Percentiles rank a stretch among this genome's conserved stretches.
Evolutionary conservation across 1,140 invertebrate genomes (phyloP).

Genomic region (Apis mellifera): Amel_HAv3.1 CM009940.2:1711001-1711500

Average conservation of each 20-base stretch:
- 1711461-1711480: background rate
- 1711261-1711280: background rate
- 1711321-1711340: slow-evolving; percentile 9
- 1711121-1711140: slow-evolving; percentile 11
- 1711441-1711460: background rate
- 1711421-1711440: slow-evolving; percentile 3
- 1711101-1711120: background rate
- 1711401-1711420: background rate
- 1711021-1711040: slow-evolving; percentile 25
- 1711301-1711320: background rate
- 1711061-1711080: slow-evolving; percentile 42
- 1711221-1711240: background rate
- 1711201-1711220: background rate
- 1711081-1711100: background rate
- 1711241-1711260: slow-evolving; percentile 14
- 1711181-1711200: background rate
- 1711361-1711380: background rate
- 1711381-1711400: background rate
- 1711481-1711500: too few relatives aligned
- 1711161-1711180: slow-evolving; percentile 21
- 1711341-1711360: slow-evolving; percentile 9
- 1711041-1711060: slow-evolving; percentile 57
- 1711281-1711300: too few relatives aligned
- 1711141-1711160: slow-evolving; percentile 6
- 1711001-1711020: slow-evolving; percentile 17